phyloP scores from a whole-genome alignment of 2,113 vertebrate species.

The Leuciscus idus region DNA sequence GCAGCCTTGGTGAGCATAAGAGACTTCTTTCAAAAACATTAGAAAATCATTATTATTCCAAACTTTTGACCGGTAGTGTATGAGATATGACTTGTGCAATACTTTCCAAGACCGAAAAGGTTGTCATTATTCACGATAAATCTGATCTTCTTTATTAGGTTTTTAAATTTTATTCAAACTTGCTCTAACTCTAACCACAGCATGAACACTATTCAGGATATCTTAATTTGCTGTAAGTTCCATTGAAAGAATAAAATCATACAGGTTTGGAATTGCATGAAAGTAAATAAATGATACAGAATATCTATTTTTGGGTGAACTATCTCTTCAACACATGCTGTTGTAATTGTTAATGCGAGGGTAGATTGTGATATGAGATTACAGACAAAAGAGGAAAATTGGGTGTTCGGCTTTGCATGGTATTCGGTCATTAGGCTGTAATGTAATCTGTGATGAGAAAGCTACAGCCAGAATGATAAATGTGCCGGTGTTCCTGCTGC shows the following conservation, averaged over 20 bases:
- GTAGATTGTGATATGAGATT: background rate
- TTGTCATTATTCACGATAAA: background rate
- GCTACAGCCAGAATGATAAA: slow-evolving; percentile 16
- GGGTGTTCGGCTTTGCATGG: background rate
- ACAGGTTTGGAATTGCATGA: background rate
- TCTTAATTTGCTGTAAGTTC: background rate
- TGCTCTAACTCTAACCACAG: background rate
- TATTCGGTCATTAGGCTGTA: slow-evolving; percentile 9
- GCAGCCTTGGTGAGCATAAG: background rate
- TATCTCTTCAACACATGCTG: background rate
- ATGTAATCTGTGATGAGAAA: slow-evolving; percentile 18
- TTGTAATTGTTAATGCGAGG: slow-evolving; percentile 2
- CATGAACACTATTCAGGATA: background rate
- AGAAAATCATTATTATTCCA: too few species aligned
- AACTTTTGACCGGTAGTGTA: too few species aligned
- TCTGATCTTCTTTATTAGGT: background rate
- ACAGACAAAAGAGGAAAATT: background rate
- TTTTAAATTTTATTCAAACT: background rate
- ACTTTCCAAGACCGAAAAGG: background rate
- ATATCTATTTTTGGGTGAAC: background rate
- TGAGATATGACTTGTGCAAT: too few species aligned
- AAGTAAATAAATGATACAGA: background rate
- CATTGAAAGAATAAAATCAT: background rate
- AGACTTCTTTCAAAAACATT: too few species aligned
- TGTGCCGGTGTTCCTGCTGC: slow-evolving; percentile 2